Conservation (phyloP, 2,113 vertebrate species). For the Atrichornis clamosus region DNA sequence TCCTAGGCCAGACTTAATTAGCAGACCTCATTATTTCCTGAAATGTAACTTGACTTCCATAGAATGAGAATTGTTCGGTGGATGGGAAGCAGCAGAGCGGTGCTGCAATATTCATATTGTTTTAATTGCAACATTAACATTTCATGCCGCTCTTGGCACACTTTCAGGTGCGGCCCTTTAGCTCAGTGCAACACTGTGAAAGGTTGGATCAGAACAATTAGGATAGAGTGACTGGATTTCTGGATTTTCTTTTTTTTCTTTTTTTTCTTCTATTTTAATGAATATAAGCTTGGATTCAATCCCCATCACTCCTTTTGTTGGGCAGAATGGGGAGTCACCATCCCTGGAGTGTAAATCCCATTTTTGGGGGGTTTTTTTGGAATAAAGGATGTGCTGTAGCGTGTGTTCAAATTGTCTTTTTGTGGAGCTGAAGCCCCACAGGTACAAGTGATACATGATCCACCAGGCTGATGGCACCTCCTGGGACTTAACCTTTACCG, state of each 20-base stretch:
- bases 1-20: slow-evolving; percentile 59
- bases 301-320: not conserved
- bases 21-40: slow-evolving; percentile 58
- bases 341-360: not conserved
- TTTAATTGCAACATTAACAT: slow-evolving; percentile 72
- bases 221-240: not conserved
- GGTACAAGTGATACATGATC: not conserved
- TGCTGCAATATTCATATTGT: slow-evolving; percentile 68
- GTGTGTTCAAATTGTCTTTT: not conserved
- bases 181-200: not conserved
- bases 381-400: not conserved
- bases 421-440: not conserved
- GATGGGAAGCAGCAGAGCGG: slow-evolving; percentile 54
- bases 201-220: slow-evolving; percentile 39
- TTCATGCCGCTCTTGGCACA: slow-evolving; percentile 57
- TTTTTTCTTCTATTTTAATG: not conserved
- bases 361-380: not conserved
- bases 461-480: not conserved
- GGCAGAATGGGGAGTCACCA: not conserved
- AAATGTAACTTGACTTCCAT: slow-evolving; percentile 58
- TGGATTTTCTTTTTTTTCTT: not conserved
- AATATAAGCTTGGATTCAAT: not conserved
- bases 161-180: slow-evolving; percentile 42
- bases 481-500: not conserved
- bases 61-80: slow-evolving; percentile 58